Evolutionary conservation across 2,797 vertebrate genomes (phyloP).

Genomic region (Syngnathus rostellatus): DNA sequence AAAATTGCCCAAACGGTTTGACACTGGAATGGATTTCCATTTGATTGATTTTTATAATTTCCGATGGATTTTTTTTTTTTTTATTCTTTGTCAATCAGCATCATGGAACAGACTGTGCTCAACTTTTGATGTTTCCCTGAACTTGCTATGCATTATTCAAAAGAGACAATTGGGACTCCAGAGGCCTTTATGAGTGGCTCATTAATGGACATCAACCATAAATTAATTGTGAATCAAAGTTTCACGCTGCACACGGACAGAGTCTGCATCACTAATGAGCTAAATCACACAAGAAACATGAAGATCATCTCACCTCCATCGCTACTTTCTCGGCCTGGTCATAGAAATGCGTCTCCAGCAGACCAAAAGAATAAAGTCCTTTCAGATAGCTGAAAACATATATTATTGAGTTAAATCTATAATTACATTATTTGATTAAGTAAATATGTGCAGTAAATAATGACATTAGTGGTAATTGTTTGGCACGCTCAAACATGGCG

Average conservation of each 20-base stretch:
- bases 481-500: too few relatives aligned
- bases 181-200: background rate
- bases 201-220: background rate
- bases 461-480: too few relatives aligned
- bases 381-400: constrained; percentile 79
- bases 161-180: background rate
- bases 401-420: background rate
- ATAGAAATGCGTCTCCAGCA: constrained; percentile 83
- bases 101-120: background rate
- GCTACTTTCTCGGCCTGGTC: constrained; percentile 83
- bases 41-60: background rate
- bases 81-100: background rate
- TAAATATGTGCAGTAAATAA: too few relatives aligned
- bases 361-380: constrained; percentile 87
- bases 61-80: background rate
- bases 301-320: constrained; percentile 74
- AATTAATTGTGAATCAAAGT: background rate
- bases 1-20: background rate
- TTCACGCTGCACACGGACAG: background rate
- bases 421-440: background rate
- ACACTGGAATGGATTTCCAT: background rate
- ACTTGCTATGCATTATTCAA: background rate
- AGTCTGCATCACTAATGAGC: background rate
- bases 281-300: constrained; percentile 1
- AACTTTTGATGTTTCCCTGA: background rate